Percentiles rank a stretch among this genome's conserved stretches.
phyloP scores from a whole-genome alignment of 2,113 vertebrate species.

The Thalassarche chlororhynchos region DNA sequence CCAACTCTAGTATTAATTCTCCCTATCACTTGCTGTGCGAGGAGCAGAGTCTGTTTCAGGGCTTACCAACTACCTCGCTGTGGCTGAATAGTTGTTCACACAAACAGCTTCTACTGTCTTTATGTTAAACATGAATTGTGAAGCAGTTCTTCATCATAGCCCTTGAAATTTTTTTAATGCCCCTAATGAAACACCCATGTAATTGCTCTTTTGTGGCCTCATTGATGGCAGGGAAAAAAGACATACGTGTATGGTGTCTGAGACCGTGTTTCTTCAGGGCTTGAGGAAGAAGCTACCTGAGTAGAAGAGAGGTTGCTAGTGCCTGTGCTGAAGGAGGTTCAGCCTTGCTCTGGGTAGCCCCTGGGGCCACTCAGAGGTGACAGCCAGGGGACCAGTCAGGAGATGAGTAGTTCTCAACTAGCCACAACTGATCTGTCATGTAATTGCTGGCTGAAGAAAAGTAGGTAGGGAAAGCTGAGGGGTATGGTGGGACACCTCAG shows the following conservation, averaged over 20 bases:
- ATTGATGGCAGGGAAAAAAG: neutral
- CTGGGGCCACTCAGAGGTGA: neutral
- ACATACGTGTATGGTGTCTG: neutral
- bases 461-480: neutral
- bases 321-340: neutral
- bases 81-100: neutral
- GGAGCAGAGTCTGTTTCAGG: neutral
- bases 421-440: neutral
- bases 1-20: neutral
- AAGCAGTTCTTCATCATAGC: neutral
- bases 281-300: neutral
- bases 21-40: neutral
- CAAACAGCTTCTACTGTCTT: neutral
- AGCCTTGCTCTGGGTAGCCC: neutral
- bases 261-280: neutral
- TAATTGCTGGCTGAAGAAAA: neutral
- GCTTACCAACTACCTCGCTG: neutral
- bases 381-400: neutral
- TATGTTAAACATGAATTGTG: neutral
- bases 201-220: neutral
- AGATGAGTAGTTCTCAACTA: neutral
- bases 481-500: neutral
- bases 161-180: neutral
- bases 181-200: neutral
- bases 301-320: neutral